A percentile compares a stretch with the other conserved stretches of the same genome.
Conservation (phyloP, 1,140 invertebrate genomes). For the Homalodisca vitripennis region DNA sequence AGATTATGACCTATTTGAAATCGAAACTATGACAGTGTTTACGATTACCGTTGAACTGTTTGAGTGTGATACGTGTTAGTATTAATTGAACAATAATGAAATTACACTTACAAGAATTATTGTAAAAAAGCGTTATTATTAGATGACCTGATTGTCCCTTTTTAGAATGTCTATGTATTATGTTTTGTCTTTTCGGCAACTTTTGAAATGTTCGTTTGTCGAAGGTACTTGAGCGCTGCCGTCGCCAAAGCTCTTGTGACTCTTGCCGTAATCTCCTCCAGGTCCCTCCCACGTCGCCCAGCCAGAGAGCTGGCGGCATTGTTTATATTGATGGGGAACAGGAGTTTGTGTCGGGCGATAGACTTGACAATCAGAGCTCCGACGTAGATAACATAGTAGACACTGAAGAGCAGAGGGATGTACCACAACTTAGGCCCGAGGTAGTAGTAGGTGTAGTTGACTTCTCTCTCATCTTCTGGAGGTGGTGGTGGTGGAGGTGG, state of each 20-base stretch:
- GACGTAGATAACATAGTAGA: slow-evolving; percentile 81
- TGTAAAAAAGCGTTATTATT: too few species aligned
- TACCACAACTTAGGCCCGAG: slow-evolving; percentile 80
- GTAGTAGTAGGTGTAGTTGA: slow-evolving; percentile 72
- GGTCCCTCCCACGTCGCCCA: background rate
- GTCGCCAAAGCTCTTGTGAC: background rate
- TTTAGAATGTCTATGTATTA: too few species aligned
- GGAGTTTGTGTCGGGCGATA: slow-evolving; percentile 71
- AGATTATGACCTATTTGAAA: too few species aligned
- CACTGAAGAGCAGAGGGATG: slow-evolving; percentile 76
- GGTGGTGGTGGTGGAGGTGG: slow-evolving; percentile 17
- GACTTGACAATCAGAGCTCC: slow-evolving; percentile 74
- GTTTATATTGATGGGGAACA: slow-evolving; percentile 46
- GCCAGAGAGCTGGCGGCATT: slow-evolving; percentile 11
- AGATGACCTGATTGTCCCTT: too few species aligned
- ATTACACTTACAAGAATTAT: too few species aligned
- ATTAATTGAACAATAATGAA: too few species aligned
- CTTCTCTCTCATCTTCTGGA: slow-evolving; percentile 27
- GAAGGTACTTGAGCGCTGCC: background rate
- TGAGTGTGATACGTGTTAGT: too few species aligned
- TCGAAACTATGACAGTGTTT: too few species aligned
- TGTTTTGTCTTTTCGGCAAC: too few species aligned
- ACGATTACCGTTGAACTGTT: too few species aligned
- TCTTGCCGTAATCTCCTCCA: background rate
- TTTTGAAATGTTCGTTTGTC: too few species aligned